Evolutionary conservation across 2,113 vertebrate genomes (phyloP), one percentile per base, ranked within the genome.

Genomic region (Dicentrarchus labrax): DNA sequence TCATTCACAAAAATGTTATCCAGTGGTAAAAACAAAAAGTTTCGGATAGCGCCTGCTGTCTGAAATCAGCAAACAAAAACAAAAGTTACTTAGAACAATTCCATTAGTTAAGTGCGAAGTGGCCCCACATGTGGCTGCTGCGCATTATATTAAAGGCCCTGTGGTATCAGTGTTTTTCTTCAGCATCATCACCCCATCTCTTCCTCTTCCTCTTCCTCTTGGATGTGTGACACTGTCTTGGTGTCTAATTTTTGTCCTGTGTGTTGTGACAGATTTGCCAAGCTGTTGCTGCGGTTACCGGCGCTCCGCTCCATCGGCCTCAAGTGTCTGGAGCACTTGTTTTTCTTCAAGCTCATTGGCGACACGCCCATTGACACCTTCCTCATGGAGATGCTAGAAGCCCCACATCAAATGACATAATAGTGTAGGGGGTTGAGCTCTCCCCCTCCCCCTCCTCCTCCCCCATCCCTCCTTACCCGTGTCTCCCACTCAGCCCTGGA

Each of bases 361-460:
- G 98, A 99, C 95, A 99, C 98, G 3, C 98, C 98, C 48, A 99
- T 99, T 7, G 98, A 99, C 96, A 99, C 98, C 92, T 99, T 99
- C 95, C 93, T 99, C 90, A 99, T 99, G 98, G 98, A 99, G 94
- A 99, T 99, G 98, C 96, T 99, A 90, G 98, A 99, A 90, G 97
- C 98, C 0, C 98, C 98, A 0, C 98, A 99, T 93, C 98, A 99
- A 94, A 96, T 98, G 96, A 99, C 98, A 94, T 99, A 98, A 96
- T 94, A 68, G 81, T 61, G 66, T 75, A 48, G 76, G 74, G 54
- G 83, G 39, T 38, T 30, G 47, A 64, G 57, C 60, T 54, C 70
- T 53, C 69, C 62, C 53, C 60, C n/a, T 38, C 30, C 76, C 41
- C 47, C 15, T 17, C 47, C 50, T 17, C n/a, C 72, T 48, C 41